Evolutionary conservation across 2,888 invertebrate species (phyloP).

Genomic region (Limnephilus rhombicus): DNA sequence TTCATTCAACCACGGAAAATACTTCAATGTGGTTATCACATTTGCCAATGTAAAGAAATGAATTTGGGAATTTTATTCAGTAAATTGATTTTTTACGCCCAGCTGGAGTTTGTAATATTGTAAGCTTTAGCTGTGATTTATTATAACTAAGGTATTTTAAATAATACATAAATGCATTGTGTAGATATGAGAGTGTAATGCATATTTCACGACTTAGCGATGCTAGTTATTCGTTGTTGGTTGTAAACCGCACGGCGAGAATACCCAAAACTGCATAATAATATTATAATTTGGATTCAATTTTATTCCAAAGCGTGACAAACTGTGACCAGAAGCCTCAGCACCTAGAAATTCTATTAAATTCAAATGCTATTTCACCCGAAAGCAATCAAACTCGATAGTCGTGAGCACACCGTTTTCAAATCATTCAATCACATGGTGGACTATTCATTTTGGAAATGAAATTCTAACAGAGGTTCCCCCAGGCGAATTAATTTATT

Average conservation of each 20-base stretch:
- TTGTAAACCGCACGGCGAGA: neutral
- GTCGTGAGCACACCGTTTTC: conserved; percentile 52
- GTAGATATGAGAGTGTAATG: neutral
- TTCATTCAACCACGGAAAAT: too few relatives aligned
- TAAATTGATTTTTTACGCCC: too few relatives aligned
- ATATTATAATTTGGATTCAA: neutral
- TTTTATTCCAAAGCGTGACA: conserved; percentile 6
- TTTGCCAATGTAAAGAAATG: too few relatives aligned
- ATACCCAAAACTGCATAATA: neutral
- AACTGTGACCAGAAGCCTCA: neutral
- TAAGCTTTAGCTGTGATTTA: neutral
- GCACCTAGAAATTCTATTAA: neutral
- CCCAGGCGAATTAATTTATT: conserved; percentile 39
- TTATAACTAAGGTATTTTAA: neutral
- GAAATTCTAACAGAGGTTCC: conserved; percentile 60
- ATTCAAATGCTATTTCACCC: conserved; percentile 43
- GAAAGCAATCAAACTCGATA: conserved; percentile 55
- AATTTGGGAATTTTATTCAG: too few relatives aligned
- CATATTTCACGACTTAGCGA: neutral
- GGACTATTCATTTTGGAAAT: conserved; percentile 64
- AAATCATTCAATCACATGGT: conserved; percentile 59
- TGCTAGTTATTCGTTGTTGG: neutral
- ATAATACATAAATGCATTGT: neutral
- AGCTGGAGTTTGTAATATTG: neutral
- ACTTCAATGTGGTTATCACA: too few relatives aligned